These are phyloP conservation scores for Sialis fuliginosa DNA, from an alignment of 2,888 invertebrate genomes.

Conservation along the genomic window DNA sequence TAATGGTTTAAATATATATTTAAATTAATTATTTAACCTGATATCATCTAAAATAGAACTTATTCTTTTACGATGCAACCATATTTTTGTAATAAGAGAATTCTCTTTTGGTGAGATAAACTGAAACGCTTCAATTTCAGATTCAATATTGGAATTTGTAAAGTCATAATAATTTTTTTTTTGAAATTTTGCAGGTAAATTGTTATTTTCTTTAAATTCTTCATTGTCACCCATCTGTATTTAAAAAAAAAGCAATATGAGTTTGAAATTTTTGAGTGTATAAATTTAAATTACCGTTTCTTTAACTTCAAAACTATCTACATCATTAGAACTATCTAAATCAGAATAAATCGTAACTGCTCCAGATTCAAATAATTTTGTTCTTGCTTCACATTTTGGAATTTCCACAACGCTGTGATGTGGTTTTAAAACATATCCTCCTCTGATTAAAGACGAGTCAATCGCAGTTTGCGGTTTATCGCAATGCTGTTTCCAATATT, in stretches of 20 bases:
- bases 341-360: slow-evolving; percentile 4
- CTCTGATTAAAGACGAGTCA: background rate
- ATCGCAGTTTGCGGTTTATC: slow-evolving; percentile 1
- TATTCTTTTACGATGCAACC: slow-evolving; percentile 1
- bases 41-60: slow-evolving; percentile 20
- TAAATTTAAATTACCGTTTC: no score
- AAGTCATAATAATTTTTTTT: background rate
- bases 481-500: slow-evolving; percentile 22
- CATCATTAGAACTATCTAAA: no score
- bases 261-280: no score
- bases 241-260: no score
- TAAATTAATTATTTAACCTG: slow-evolving; percentile 16
- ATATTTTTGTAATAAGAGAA: background rate
- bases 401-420: background rate
- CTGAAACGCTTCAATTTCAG: background rate
- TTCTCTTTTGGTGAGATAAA: background rate
- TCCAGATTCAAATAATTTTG: slow-evolving; percentile 4
- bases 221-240: no score
- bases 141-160: background rate
- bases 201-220: no score
- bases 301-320: no score
- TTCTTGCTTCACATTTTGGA: background rate
- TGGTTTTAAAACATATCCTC: slow-evolving; percentile 2
- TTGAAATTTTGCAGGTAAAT: background rate
- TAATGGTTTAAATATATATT: no score